Conservation (phyloP, 2,888 invertebrate species). For the Stictocephala bisonia region DNA sequence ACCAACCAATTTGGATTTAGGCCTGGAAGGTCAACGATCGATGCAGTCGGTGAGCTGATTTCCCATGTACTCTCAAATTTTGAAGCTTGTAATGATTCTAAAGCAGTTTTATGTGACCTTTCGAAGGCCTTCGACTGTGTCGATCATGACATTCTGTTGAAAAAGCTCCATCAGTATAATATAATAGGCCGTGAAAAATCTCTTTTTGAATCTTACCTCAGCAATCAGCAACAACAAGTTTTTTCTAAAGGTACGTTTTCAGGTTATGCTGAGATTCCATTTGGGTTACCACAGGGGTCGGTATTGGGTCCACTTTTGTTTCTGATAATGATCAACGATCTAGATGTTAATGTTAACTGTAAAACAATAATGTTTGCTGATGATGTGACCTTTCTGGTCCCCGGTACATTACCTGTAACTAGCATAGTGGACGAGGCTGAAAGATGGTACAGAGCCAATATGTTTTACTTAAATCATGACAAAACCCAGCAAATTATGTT, state of each 20-base stretch:
- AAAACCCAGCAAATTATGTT: conserved; percentile 6
- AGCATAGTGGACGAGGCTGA: too few species aligned
- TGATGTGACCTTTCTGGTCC: too few species aligned
- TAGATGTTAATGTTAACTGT: too few species aligned
- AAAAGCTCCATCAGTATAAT: not conserved
- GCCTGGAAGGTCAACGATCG: conserved; percentile 5
- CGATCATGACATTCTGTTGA: conserved; percentile 16
- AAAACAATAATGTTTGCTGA: too few species aligned
- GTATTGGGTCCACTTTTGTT: too few species aligned
- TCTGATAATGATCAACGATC: too few species aligned
- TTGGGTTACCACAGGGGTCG: conserved; percentile 29
- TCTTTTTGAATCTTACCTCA: conserved; percentile 20
- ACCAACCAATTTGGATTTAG: conserved; percentile 12
- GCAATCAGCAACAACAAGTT: conserved; percentile 18
- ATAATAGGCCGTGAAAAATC: conserved; percentile 10
- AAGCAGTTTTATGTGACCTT: not conserved
- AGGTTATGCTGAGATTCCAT: not conserved
- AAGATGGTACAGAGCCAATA: conserved; percentile 1
- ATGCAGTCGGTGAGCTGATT: conserved; percentile 2
- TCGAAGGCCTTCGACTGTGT: conserved; percentile 26
- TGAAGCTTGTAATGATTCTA: too few species aligned
- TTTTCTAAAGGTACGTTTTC: not conserved
- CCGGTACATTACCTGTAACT: too few species aligned
- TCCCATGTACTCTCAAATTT: not conserved
- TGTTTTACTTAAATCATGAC: not conserved